A percentile compares a stretch with the other conserved stretches of the same genome.
phyloP scores from a whole-genome alignment of 2,888 invertebrate species.

The Papilio gigon region DNA sequence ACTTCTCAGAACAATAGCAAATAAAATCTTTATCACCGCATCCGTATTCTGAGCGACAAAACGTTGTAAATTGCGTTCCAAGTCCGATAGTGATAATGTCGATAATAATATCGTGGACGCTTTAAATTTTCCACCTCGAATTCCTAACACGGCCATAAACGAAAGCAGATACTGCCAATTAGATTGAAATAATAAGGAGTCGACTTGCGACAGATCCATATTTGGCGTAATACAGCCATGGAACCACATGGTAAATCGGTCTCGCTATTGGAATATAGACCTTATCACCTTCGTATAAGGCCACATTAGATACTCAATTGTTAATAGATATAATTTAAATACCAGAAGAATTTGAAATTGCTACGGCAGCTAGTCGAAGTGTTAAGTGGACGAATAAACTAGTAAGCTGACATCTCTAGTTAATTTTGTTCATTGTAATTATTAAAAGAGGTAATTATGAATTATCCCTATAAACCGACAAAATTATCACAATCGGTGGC shows the following conservation, averaged over 20 bases:
- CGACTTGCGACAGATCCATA: conserved; percentile 31
- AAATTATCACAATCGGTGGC: too few relatives aligned
- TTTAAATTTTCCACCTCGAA: conserved; percentile 37
- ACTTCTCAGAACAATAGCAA: conserved; percentile 35
- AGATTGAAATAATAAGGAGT: conserved; percentile 44
- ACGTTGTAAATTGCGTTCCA: conserved; percentile 35
- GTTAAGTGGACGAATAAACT: conserved; percentile 14
- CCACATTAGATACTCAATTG: not conserved
- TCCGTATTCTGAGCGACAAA: conserved; percentile 37
- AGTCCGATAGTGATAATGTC: conserved; percentile 35
- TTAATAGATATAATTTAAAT: conserved; percentile 19
- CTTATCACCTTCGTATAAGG: conserved; percentile 7
- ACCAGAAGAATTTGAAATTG: conserved; percentile 29
- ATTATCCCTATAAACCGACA: too few relatives aligned
- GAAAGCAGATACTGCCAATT: conserved; percentile 45
- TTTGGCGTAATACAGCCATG: conserved; percentile 32
- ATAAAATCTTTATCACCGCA: conserved; percentile 39
- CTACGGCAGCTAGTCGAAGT: conserved; percentile 15
- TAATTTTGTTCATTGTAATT: not conserved
- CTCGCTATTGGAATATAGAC: conserved; percentile 16
- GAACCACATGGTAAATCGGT: not conserved
- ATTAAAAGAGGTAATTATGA: not conserved
- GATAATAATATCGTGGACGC: conserved; percentile 25
- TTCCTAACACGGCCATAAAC: conserved; percentile 44
- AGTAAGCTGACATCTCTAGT: not conserved